These are phyloP conservation scores for Lithophane semibrunnea DNA, from an alignment of 2,888 invertebrate species.

Conservation along the genomic window DNA sequence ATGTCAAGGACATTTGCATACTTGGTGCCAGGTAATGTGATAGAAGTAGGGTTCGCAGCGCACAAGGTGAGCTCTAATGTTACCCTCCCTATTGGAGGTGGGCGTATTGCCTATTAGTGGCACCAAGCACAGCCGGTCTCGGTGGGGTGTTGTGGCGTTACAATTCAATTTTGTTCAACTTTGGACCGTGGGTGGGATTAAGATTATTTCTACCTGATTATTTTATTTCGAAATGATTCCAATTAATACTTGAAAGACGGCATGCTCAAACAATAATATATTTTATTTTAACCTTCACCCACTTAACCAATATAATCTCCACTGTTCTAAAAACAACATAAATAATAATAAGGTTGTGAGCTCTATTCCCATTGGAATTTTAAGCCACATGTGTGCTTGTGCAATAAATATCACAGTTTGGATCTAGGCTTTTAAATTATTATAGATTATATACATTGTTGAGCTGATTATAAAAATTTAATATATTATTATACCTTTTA, in stretches of 20 bases:
- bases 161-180: slow-evolving; percentile 76
- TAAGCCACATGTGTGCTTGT: slow-evolving; percentile 91
- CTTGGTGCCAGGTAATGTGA: slow-evolving; percentile 77
- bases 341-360: slow-evolving; percentile 90
- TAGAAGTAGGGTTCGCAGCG: slow-evolving; percentile 89
- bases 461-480: slow-evolving; percentile 92
- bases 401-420: slow-evolving; percentile 91
- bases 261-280: slow-evolving; percentile 79
- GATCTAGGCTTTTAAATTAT: slow-evolving; percentile 91
- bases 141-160: slow-evolving; percentile 83
- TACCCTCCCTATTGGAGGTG: slow-evolving; percentile 91
- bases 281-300: slow-evolving; percentile 77
- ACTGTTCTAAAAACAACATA: slow-evolving; percentile 83
- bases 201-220: slow-evolving; percentile 60
- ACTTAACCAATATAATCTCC: slow-evolving; percentile 82
- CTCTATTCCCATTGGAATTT: slow-evolving; percentile 89
- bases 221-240: slow-evolving; percentile 76
- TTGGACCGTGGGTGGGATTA: slow-evolving; percentile 80
- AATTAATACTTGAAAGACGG: slow-evolving; percentile 78
- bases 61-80: slow-evolving; percentile 90
- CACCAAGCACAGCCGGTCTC: slow-evolving; percentile 88
- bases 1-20: slow-evolving; percentile 69
- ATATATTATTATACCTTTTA: slow-evolving; percentile 91
- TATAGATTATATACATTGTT: slow-evolving; percentile 92
- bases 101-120: slow-evolving; percentile 90